phyloP scores from a whole-genome alignment of 2,113 vertebrate genomes.

The Pandion haliaetus region DNA sequence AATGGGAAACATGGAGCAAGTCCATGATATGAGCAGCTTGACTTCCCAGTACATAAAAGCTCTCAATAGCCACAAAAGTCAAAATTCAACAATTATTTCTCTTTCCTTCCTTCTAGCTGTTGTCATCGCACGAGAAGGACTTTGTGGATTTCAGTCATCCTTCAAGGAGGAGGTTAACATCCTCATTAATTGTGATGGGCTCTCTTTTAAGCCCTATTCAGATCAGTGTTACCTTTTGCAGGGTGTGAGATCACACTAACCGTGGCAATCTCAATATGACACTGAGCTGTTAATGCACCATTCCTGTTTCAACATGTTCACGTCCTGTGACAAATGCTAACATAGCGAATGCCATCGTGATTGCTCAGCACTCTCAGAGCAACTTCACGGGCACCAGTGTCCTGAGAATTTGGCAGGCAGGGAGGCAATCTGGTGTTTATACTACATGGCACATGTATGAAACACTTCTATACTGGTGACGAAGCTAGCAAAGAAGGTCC shows the following conservation, averaged over 20 bases:
- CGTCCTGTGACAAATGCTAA: fast-evolving
- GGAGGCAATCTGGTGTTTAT: conserved; percentile 31
- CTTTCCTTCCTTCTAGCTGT: neutral
- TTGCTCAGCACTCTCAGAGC: neutral
- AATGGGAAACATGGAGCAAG: neutral
- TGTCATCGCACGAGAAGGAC: neutral
- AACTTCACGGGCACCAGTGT: neutral
- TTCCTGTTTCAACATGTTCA: neutral
- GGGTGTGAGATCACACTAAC: neutral
- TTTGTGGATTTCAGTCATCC: neutral
- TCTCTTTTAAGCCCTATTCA: neutral
- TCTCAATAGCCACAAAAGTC: neutral
- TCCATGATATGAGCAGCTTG: neutral
- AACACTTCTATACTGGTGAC: neutral
- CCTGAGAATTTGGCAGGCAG: conserved; percentile 27
- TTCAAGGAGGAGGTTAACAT: neutral
- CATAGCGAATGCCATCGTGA: fast-evolving
- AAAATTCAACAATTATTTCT: neutral
- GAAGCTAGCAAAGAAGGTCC: neutral
- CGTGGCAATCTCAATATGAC: neutral
- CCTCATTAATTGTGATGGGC: neutral
- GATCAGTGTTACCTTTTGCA: neutral
- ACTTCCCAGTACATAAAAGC: neutral
- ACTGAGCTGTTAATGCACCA: neutral
- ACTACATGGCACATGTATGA: neutral